Evolutionary conservation across 2,797 vertebrate species (phyloP), one percentile per base, ranked within the genome.

Genomic region (Xyrichtys novacula): DNA sequence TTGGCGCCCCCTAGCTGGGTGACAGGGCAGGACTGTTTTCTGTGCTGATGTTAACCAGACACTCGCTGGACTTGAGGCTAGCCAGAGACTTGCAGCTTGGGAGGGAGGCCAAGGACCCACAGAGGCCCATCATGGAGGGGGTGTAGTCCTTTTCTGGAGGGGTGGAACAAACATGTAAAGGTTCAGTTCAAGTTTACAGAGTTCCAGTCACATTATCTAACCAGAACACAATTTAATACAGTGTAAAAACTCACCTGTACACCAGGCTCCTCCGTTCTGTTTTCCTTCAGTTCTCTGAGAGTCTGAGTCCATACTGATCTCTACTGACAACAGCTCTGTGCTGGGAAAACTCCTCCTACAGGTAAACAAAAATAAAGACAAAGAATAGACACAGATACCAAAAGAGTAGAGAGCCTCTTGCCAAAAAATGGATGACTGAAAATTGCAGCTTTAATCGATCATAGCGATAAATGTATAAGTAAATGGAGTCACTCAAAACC

Each of bases 31-130:
- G 97, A 89, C 96, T 99, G 90, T 94, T 96, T 85, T 98, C 97
- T 1, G 94, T 94, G 89, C 96, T 98, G 91, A 98, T 96, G 91
- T 97, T 96, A 75, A 98, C 96, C 95, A 98, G 95, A 91, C 96
- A 98, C 93, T 99, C 97, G 29, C 96, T 98, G 89, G 97, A 99
- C 89, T 97, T 98, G 89, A 99, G 95, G 89, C 97, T 98, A 58
- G 95, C 93, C 89, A 98, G 92, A 83, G 97, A 98, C 88, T 97
- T 99, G 94, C 96, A 97, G 93, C 97, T 98, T 31, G 96, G 96
- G 78, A 99, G 89, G 63, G 97, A 99, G 34, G 95, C 95, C 95
- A 99, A 88, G 50, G 97, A 99, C 63, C 96, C 97, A 80, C 97
- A 98, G 74, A 98, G 94, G 70, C 96, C 97, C 93, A 97, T 93